Conservation (phyloP, 2,888 invertebrate species). For the Thecophora atra region DNA sequence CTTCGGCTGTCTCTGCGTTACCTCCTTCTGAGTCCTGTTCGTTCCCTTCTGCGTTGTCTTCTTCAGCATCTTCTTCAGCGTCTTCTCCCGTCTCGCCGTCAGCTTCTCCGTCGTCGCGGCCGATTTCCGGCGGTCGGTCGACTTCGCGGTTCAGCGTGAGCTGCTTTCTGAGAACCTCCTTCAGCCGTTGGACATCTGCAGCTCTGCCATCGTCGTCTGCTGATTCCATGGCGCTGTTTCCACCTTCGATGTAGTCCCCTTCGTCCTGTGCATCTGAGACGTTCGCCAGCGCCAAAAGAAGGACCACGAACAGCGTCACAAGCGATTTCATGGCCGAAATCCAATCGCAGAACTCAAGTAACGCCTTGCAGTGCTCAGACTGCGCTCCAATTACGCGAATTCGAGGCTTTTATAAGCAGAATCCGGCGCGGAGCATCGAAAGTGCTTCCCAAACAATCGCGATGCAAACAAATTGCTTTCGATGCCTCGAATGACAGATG, state of each 20-base stretch:
- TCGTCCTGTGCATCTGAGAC: neutral
- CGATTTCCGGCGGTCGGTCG: neutral
- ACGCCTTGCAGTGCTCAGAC: neutral
- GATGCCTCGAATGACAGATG: neutral
- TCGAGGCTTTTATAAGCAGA: conserved; percentile 4
- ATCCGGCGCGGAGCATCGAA: neutral
- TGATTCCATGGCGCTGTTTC: neutral
- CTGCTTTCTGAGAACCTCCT: neutral
- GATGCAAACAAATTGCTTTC: neutral
- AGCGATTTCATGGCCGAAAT: neutral
- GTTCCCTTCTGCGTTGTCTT: neutral
- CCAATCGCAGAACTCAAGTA: neutral
- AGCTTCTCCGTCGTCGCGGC: neutral
- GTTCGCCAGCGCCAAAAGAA: neutral
- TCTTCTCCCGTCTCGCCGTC: neutral
- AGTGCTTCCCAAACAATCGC: neutral
- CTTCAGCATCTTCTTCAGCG: neutral
- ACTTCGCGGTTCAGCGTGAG: neutral
- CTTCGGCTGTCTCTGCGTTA: neutral
- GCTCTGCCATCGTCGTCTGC: neutral
- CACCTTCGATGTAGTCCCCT: neutral
- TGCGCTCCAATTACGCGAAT: neutral
- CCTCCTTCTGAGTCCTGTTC: neutral
- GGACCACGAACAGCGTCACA: neutral
- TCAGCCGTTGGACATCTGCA: conserved; percentile 5